Evolutionary conservation across 2,888 invertebrate species (phyloP), one percentile per base, ranked within the genome.

Genomic region (Polymixis lichenea): DNA sequence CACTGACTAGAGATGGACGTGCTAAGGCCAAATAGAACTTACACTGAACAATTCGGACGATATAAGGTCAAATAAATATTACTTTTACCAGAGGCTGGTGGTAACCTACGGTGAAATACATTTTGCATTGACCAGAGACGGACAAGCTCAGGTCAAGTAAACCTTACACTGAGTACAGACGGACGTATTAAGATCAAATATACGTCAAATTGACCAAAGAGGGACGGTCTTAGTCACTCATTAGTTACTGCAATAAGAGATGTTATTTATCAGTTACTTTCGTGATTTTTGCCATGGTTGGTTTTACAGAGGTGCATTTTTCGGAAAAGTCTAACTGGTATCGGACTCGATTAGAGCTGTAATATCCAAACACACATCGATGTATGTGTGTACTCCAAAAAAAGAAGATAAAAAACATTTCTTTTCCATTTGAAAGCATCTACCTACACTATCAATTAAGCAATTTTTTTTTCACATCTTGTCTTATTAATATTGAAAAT

Each of bases 51-150:
- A 43, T 46, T 15, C 1, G 15, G 4, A 1, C 1, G 56, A 25
- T 25, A 15, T 17, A 28, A n/a, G n/a, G 32, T 49, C n/a, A 69
- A 60, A 60, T 28, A 28, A 4, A 46, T 0, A 87, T 28, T 28
- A 15, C 17, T 6, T 7, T 22, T 22, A 46, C 13, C 5, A 28
- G 17, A 49, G 7, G 32, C 19, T 1, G 11, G 6, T 1, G 11
- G 6, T 1, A 11, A 22, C 9, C 11, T 22, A 3, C 4, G n/a
- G n/a, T 46, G 19, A 32, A 11, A 38, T 38, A 38, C 11, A 25
- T n/a, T 13, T 55, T 46, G 8, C 0, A 58, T 1, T 72, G 15
- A 22, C 7, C 7, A 32, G 32, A 38, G 9, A 38, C 4, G 2
- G 32, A 4, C 0, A n/a, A 19, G 3, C 5, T n/a, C 2, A 15